These are phyloP conservation scores for Troides aeacus DNA, from an alignment of 2,888 invertebrate species.

Conservation along the genomic window DNA sequence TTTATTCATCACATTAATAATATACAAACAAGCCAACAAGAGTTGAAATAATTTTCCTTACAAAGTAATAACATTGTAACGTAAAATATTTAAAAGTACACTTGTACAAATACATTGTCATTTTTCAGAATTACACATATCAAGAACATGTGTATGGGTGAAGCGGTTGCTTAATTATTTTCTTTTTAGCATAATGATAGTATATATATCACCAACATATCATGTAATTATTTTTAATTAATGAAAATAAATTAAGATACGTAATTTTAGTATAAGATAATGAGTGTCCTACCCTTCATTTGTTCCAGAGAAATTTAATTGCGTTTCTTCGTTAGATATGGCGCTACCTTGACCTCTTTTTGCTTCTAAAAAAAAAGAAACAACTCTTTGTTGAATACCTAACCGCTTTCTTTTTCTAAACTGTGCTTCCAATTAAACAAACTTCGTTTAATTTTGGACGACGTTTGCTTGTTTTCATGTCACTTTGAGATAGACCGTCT, in stretches of 20 bases:
- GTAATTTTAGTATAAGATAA: not conserved
- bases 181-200: too few relatives aligned
- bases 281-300: not conserved
- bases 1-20: not conserved
- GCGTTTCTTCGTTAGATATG: conserved; percentile 10
- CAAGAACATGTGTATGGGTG: too few relatives aligned
- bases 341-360: conserved; percentile 16
- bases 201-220: too few relatives aligned
- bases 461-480: not conserved
- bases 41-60: not conserved
- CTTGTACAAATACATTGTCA: not conserved
- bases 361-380: conserved; percentile 19
- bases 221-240: not conserved
- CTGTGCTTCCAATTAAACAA: not conserved
- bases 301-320: conserved; percentile 19
- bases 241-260: too few relatives aligned
- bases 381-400: conserved; percentile 12
- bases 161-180: too few relatives aligned
- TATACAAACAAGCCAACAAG: not conserved
- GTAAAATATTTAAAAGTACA: not conserved
- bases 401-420: conserved; percentile 6
- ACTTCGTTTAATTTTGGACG: not conserved
- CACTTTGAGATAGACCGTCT: not conserved
- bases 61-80: not conserved
- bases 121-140: too few relatives aligned